Evolutionary conservation across 2,113 vertebrate genomes (phyloP), one percentile per base, ranked within the genome.

Genomic region (Megaceryle torquata): DNA sequence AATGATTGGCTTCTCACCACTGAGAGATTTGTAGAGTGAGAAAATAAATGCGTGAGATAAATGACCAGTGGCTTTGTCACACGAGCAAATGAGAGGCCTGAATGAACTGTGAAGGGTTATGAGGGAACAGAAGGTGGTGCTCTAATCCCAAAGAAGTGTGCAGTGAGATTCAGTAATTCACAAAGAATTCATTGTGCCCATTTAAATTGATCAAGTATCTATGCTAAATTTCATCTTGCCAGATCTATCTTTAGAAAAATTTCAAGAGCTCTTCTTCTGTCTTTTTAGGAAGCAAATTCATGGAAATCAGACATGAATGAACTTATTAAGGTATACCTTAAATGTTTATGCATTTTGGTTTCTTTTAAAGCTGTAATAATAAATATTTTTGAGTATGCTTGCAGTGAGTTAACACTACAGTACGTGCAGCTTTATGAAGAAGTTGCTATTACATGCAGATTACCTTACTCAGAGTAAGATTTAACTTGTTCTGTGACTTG

Each of bases 211-310:
- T 50, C 14, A 31, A 15, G 0, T 53, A 17, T 14, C 31, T 63
- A 12, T 35, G 75, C 2, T n/a, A 16, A 41, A 25, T 44, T 81
- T 93, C 77, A 57, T 37, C 18, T n/a, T 57, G 39, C 20, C 18
- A 50, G 11, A 22, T 28, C 24, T 61, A 22, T 57, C 33, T 67
- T 61, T 56, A n/a, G 22, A 8, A 51, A 56, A 54, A 14, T 81
- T 81, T 91, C 63, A 88, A 25, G 28, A 60, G 29, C 37, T 86
- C 10, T 59, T 82, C 50, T 72, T 76, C 35, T 93, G 16, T 92
- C 56, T 94, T 89, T 93, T 77, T 91, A 97, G 97, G 96, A 93
- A 71, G 91, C 96, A 86, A 96, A 85, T 70, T 89, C 78, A 2
- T 96, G 96, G 97, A 96, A 96, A 63, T 93, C 90, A 22, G 89